Base-by-base conservation (phyloP, 2,888 invertebrate genomes). In the Griposia aprilina region DNA sequence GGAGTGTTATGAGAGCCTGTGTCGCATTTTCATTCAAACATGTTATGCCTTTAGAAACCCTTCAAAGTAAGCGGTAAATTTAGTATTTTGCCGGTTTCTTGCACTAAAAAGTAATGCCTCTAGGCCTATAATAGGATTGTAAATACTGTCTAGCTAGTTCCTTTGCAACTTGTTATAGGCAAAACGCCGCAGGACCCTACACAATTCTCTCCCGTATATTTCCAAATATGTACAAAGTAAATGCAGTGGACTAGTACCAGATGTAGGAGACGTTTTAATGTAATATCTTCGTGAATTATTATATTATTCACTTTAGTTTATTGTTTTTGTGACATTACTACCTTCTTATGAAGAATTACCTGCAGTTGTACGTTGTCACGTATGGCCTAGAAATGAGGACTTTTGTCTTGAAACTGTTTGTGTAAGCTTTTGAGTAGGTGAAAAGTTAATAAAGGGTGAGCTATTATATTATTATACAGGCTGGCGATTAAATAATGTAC, bases 221-320 rank as follows among this genome's bases (percentile, higher is more conserved):
- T 70, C 23, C n/a, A 70, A 70, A 74, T 65, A 68, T 68, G 73
- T 84, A 82, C 83, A 82, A 88, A 89, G 87, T 85, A 87, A 87
- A 88, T 80, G 80, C 83, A 59, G 82, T 83, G 70, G 82, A 81
- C 85, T 83, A 36, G n/a, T 50, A 74, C 75, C 87, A 81, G 81
- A 82, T 90, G 90, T 82, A 77, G 55, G 17, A 68, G 87, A 88
- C 90, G 65, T 76, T 85, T 81, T 83, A 88, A 83, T 89, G 86
- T 84, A 74, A 86, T 72, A 82, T 82, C 73, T 83, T 52, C 70
- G 79, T 86, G 83, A 85, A 81, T 83, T 76, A 85, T 85, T 70
- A 67, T 45, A 65, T 66, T 63, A 87, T 83, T 77, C 67, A 77
- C 74, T 63, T 57, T 55, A 59, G 36, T 55, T 59, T 70, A 76